Percentiles rank a stretch among this genome's conserved stretches.
Conservation (phyloP, 2,888 invertebrate species). For the Adela reaumurella region DNA sequence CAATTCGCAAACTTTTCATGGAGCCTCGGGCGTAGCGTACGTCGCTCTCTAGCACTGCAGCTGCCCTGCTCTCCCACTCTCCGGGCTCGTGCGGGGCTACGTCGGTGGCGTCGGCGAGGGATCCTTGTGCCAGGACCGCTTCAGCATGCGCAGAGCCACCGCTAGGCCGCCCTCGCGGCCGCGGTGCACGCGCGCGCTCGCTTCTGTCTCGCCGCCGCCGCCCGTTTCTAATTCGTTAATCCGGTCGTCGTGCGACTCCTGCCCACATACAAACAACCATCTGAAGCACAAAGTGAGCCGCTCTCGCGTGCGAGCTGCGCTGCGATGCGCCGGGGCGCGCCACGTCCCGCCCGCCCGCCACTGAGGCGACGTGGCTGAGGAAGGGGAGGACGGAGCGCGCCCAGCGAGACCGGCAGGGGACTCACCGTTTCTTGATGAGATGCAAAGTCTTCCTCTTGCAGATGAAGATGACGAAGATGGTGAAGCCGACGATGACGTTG, state of each 20-base stretch:
- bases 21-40: no score
- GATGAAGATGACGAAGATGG: constrained; percentile 70
- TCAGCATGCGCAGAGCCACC: not conserved
- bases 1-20: no score
- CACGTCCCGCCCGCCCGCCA: not conserved
- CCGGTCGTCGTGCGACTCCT: not conserved
- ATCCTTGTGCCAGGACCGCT: not conserved
- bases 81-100: no score
- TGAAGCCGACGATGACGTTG: constrained; percentile 66
- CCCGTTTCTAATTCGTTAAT: not conserved
- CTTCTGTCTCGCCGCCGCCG: not conserved
- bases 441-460: constrained; percentile 66
- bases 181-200: not conserved
- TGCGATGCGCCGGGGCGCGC: not conserved
- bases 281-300: not conserved
- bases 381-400: not conserved
- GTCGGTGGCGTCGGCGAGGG: not conserved
- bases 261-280: no score
- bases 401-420: not conserved
- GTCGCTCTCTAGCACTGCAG: no score
- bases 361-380: no score
- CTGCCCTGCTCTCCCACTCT: no score
- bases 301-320: not conserved
- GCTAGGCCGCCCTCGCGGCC: not conserved
- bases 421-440: constrained; percentile 57